Conservation (phyloP, 2,888 invertebrate species). For the Nymphalis urticae region DNA sequence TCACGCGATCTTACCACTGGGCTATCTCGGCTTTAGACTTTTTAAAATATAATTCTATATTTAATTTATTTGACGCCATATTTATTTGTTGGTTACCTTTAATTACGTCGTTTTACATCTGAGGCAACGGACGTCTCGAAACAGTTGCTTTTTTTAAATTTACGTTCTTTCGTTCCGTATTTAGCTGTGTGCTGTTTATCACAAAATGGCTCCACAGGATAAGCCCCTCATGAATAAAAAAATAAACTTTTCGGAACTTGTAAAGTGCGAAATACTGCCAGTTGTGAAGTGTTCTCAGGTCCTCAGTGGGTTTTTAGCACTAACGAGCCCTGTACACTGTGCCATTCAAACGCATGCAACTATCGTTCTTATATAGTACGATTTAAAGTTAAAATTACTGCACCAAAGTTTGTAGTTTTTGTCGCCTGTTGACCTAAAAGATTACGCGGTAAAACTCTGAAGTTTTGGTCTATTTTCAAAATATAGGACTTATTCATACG, state of each 20-base stretch:
- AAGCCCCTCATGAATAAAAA: constrained; percentile 26
- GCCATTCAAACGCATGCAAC: constrained; percentile 14
- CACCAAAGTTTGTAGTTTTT: constrained; percentile 19
- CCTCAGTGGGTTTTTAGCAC: constrained; percentile 40
- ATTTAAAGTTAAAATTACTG: constrained; percentile 17
- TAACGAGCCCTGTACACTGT: constrained; percentile 36
- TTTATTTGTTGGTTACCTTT: too few relatives aligned
- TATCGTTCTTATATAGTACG: constrained; percentile 13
- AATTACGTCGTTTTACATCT: too few relatives aligned
- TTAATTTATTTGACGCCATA: too few relatives aligned
- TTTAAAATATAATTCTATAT: too few relatives aligned
- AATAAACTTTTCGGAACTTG: constrained; percentile 26
- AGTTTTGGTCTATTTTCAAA: constrained; percentile 36
- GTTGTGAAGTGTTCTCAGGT: constrained; percentile 37
- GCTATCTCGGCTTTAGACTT: too few relatives aligned
- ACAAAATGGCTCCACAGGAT: constrained; percentile 23
- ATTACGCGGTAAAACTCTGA: constrained; percentile 33
- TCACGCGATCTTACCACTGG: too few relatives aligned
- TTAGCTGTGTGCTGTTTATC: constrained; percentile 4
- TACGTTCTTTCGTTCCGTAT: not conserved
- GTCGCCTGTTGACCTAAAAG: constrained; percentile 40
- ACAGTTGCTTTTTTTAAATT: not conserved
- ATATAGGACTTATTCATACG: constrained; percentile 29
- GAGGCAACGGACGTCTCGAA: too few relatives aligned
- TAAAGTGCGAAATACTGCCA: constrained; percentile 38